Evolutionary conservation across 23 tunicate species (phyloP).

Genomic region (Botrylloides violaceus): DNA sequence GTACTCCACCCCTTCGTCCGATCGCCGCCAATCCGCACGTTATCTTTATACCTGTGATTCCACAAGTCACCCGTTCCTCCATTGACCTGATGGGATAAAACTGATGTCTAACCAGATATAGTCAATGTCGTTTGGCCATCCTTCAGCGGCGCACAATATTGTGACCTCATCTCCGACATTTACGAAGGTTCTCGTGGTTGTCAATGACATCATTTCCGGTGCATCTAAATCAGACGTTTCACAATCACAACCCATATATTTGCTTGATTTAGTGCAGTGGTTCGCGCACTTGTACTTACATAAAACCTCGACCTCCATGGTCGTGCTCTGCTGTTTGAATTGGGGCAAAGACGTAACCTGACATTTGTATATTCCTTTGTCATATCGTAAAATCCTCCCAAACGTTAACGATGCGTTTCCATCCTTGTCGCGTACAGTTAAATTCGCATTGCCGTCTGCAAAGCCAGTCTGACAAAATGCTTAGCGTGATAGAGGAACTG

Average conservation of each 20-base stretch:
- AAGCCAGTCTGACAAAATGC: neutral
- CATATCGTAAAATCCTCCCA: conserved; percentile 5
- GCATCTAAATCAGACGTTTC: conserved; percentile 29
- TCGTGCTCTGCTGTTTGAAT: conserved; percentile 48
- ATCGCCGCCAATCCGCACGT: neutral
- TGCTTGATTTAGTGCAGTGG: neutral
- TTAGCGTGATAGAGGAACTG: neutral
- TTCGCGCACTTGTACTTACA: conserved; percentile 22
- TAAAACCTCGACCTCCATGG: conserved; percentile 34
- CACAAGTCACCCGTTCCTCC: no score
- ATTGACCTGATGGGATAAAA: no score
- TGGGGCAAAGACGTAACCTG: conserved; percentile 70
- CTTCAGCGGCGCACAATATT: conserved; percentile 47
- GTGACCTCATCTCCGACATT: conserved; percentile 33
- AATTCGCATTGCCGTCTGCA: neutral
- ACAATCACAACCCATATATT: neutral
- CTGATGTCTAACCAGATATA: conserved; percentile 42
- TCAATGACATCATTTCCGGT: conserved; percentile 27
- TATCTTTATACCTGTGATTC: neutral
- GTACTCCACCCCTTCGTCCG: neutral
- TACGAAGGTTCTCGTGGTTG: conserved; percentile 21
- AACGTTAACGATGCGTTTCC: conserved; percentile 46
- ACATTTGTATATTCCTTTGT: conserved; percentile 67
- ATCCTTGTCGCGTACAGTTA: neutral
- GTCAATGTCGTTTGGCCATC: conserved; percentile 29